These are phyloP conservation scores for Cuculus canorus DNA, from an alignment of 2,797 vertebrate genomes.

Conservation along the genomic window DNA sequence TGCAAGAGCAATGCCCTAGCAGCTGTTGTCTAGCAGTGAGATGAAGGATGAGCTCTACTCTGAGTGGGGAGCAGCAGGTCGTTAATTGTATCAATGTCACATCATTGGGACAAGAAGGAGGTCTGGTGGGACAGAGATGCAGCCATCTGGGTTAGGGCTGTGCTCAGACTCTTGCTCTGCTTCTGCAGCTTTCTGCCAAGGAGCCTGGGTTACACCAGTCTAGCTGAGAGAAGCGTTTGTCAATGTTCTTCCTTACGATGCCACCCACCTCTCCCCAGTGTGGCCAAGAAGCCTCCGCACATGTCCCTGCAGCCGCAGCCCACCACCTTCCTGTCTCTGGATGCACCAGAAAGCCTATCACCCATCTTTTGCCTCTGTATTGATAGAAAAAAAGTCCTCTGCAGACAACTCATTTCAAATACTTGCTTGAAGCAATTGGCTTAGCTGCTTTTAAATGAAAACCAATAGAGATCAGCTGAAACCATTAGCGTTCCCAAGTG, in stretches of 20 bases:
- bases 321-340: neutral
- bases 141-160: neutral
- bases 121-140: neutral
- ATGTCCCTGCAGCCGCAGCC: neutral
- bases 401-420: neutral
- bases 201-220: neutral
- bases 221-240: neutral
- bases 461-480: neutral
- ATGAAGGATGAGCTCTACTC: neutral
- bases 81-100: neutral
- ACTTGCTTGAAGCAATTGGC: neutral
- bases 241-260: neutral
- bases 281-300: neutral
- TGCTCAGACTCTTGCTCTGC: neutral
- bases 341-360: neutral
- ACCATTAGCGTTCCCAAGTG: neutral
- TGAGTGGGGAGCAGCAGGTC: neutral
- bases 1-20: neutral
- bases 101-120: neutral
- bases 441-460: conserved; percentile 24
- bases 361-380: neutral
- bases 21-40: neutral
- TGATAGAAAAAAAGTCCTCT: neutral
- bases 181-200: neutral
- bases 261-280: neutral